phyloP scores from a whole-genome alignment of 1,140 invertebrate genomes.

The Anastrepha obliqua region DNA sequence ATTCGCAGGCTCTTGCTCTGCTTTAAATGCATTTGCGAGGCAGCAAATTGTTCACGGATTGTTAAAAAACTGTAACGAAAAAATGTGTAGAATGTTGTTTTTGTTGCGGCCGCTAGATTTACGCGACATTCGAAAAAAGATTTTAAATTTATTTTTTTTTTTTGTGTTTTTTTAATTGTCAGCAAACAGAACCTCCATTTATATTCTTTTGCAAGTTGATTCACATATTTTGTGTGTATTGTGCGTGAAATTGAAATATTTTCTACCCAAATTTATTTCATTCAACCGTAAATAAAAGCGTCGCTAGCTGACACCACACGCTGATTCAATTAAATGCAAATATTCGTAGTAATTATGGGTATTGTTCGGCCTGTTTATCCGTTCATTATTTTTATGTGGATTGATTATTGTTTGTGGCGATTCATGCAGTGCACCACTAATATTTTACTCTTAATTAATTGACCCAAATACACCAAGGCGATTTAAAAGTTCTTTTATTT shows the following conservation, averaged over 20 bases:
- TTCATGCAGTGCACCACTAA: neutral
- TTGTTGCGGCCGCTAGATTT: neutral
- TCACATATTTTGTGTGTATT: neutral
- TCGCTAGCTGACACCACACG: neutral
- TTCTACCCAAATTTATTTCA: neutral
- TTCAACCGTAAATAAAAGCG: neutral
- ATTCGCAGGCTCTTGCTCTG: no score
- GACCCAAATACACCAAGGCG: no score
- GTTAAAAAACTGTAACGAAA: no score
- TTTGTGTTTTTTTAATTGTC: no score
- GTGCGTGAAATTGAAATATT: neutral
- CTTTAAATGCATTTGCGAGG: no score
- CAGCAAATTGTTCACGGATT: no score
- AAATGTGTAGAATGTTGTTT: no score
- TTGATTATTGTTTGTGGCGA: neutral
- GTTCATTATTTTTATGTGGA: neutral
- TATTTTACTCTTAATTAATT: neutral
- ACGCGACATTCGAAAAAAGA: neutral
- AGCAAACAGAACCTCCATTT: no score
- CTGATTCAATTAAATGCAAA: conserved; percentile 30
- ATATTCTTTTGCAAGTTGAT: no score
- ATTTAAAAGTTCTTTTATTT: no score
- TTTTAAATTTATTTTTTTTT: neutral
- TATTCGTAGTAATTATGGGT: neutral
- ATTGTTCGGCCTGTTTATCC: neutral